Evolutionary conservation across 2,888 invertebrate species (phyloP).

Genomic region (Latrodectus hesperus): DNA sequence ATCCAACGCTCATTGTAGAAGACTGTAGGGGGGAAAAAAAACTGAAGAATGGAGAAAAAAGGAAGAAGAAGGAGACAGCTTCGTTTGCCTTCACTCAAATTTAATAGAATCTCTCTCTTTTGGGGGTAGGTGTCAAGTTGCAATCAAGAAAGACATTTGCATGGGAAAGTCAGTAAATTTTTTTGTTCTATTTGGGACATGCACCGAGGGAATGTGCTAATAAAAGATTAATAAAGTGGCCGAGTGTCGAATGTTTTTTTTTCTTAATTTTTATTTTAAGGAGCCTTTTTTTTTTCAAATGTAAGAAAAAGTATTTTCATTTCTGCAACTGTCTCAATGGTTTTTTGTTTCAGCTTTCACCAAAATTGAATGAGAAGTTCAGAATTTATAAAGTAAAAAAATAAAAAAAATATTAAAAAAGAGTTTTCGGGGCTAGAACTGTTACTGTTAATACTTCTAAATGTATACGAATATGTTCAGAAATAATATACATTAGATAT

Average conservation of each 20-base stretch:
- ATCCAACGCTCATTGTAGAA: background rate
- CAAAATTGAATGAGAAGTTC: background rate
- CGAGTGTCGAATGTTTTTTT: conserved; percentile 38
- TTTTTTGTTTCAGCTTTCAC: background rate
- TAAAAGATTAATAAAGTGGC: conserved; percentile 66
- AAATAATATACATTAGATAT: no score
- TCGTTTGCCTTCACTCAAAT: conserved; percentile 55
- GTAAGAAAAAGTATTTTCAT: background rate
- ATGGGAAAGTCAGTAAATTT: conserved; percentile 14
- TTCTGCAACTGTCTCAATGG: background rate
- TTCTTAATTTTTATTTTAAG: conserved; percentile 2
- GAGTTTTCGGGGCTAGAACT: no score
- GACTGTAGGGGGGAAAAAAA: background rate
- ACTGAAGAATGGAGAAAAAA: background rate
- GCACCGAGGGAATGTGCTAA: conserved; percentile 53
- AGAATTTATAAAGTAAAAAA: background rate
- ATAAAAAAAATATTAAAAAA: background rate
- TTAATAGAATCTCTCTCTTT: conserved; percentile 62
- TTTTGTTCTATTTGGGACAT: conserved; percentile 1
- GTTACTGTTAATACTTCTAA: no score
- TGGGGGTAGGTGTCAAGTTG: conserved; percentile 58
- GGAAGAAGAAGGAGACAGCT: conserved; percentile 7
- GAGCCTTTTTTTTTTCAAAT: background rate
- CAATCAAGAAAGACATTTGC: conserved; percentile 65
- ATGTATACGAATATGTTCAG: no score